Evolutionary conservation across 2,113 vertebrate genomes (phyloP).

Genomic region (Pao palembangensis): DNA sequence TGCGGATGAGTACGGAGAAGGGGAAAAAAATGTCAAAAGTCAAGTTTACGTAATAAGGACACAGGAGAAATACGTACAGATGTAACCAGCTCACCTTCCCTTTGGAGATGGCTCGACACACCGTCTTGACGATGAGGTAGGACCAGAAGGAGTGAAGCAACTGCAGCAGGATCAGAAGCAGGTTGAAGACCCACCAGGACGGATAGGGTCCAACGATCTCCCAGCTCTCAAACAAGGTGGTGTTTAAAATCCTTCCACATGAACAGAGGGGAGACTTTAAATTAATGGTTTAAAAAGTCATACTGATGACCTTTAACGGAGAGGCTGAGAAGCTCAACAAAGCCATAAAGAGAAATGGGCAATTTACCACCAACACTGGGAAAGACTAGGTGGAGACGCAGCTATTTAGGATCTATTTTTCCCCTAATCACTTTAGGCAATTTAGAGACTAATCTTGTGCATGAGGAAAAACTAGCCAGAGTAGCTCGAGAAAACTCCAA

Average conservation of each 20-base stretch:
- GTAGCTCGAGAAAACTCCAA: no score
- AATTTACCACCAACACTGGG: no score
- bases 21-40: conserved; percentile 41
- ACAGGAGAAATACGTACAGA: conserved; percentile 8
- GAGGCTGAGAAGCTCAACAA: no score
- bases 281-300: background rate
- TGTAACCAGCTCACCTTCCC: conserved; percentile 87
- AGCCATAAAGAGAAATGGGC: no score
- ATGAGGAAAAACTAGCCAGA: no score
- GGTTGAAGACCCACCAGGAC: conserved; percentile 92
- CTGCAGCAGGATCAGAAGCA: conserved; percentile 86
- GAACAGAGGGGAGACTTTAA: conserved; percentile 11
- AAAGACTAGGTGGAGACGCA: no score
- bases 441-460: no score
- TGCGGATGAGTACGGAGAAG: conserved; percentile 28
- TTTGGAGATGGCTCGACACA: conserved; percentile 89
- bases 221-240: conserved; percentile 92
- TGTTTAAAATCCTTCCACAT: conserved; percentile 88
- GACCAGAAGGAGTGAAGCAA: conserved; percentile 92
- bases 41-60: no score
- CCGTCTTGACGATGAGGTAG: conserved; percentile 89
- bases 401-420: no score
- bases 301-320: no score
- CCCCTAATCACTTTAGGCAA: no score
- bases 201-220: conserved; percentile 95